Base-by-base conservation (phyloP, 2,888 invertebrate genomes). In the Melanostoma scalare region DNA sequence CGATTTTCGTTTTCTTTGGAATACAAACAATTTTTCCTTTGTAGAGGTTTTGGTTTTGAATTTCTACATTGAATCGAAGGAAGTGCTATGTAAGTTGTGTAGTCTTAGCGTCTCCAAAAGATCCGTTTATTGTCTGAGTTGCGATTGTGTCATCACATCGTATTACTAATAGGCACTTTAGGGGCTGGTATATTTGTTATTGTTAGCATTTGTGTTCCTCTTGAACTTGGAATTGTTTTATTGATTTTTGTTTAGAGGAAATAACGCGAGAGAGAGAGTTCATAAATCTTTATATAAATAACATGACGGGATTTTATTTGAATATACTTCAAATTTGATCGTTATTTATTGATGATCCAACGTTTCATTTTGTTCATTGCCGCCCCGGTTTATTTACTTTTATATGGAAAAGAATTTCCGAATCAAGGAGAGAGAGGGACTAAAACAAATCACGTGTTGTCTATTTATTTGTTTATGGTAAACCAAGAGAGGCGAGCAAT, bases 141-240 rank as follows among this genome's bases (percentile, higher is more conserved):
- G 33, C 52, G 58, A 50, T 31, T 68, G 82, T 78, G 69, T 78
- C 82, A 78, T 55, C 58, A 50, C 56, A 38, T 58, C 74, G 20
- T 20, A 63, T 63, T 30, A 48, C 48, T 30, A 65, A 65, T 60
- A 58, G 72, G 10, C 69, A 74, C 69, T 79, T 58, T 67, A 63
- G 72, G 67, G 67, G n/a, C 44, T 48, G 61, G 9, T 75, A 20
- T 60, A 52, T 20, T 53, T 67, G 60, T 56, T 56, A 40, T 10
- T 61, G 33, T 65, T 38, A 44, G 20, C 55, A 52, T 75, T 42
- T 60, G n/a, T 20, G 8, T 72, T 67, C 67, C 55, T 52, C 79
- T 84, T 75, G 84, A 84, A 79, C 84, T 84, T 79, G 65, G 10
- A 65, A 56, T 46, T 48, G 55, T 46, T 79, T 71, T 79, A 84